Evolutionary conservation across 2,113 vertebrate genomes (phyloP).

Genomic region (Acrocephalus arundinaceus): DNA sequence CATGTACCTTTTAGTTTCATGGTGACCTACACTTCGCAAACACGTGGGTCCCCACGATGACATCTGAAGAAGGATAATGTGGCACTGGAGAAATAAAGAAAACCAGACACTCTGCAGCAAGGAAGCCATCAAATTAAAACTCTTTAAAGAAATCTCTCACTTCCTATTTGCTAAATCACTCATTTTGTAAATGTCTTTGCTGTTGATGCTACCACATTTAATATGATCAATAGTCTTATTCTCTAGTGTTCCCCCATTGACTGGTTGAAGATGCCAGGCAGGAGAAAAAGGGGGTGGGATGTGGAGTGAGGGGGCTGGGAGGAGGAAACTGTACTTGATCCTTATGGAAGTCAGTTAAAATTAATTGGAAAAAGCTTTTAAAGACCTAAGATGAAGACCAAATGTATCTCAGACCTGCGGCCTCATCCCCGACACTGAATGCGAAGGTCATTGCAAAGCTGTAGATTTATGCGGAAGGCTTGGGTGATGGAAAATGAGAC

Average conservation of each 20-base stretch:
- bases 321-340: constrained; percentile 78
- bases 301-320: constrained; percentile 20
- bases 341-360: constrained; percentile 85
- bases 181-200: constrained; percentile 22
- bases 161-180: constrained; percentile 39
- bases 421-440: constrained; percentile 78
- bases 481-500: constrained; percentile 91
- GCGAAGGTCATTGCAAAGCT: constrained; percentile 89
- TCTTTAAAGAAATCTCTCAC: constrained; percentile 5
- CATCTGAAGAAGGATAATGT: neutral
- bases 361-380: constrained; percentile 87
- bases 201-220: neutral
- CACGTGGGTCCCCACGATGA: neutral
- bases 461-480: constrained; percentile 90
- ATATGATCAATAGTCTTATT: constrained; percentile 56
- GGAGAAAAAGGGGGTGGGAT: constrained; percentile 30
- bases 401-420: constrained; percentile 76
- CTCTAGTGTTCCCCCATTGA: constrained; percentile 52
- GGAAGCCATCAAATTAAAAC: neutral
- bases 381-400: constrained; percentile 81
- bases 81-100: constrained; percentile 37
- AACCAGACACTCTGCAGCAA: neutral
- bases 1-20: constrained; percentile 7
- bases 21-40: neutral
- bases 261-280: constrained; percentile 57